Conservation (phyloP, 2,113 vertebrate species). For the Dicaeum eximium region DNA sequence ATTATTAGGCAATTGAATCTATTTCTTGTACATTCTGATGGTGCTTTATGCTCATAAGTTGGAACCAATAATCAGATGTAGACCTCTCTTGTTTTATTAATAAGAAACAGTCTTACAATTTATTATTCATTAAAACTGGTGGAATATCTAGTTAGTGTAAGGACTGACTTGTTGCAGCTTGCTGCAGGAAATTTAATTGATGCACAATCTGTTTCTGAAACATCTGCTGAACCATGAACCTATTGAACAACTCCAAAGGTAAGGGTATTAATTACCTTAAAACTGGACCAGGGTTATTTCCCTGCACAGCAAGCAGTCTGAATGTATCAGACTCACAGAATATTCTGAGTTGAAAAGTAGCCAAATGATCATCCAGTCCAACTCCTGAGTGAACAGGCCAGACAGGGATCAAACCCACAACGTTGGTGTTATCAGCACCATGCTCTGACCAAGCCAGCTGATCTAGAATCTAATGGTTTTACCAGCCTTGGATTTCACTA, state of each 20-base stretch:
- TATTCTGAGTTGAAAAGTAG: not conserved
- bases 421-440: accelerated
- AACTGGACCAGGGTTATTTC: not conserved
- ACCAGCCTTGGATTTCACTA: not conserved
- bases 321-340: not conserved
- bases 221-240: not conserved
- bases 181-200: not conserved
- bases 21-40: not conserved
- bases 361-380: not conserved
- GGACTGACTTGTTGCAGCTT: not conserved
- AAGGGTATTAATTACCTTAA: not conserved
- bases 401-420: not conserved
- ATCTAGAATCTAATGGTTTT: not conserved
- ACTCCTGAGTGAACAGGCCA: not conserved
- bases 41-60: not conserved
- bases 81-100: not conserved
- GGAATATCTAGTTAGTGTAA: not conserved
- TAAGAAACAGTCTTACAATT: not conserved
- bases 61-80: not conserved
- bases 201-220: not conserved
- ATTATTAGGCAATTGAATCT: not conserved
- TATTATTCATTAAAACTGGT: constrained; percentile 12
- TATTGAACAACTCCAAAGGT: not conserved
- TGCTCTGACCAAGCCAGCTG: not conserved
- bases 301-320: not conserved